Evolutionary conservation across 2,888 invertebrate species (phyloP), one percentile per base, ranked within the genome.

Genomic region (Parapristionchus giblindavisi): DNA sequence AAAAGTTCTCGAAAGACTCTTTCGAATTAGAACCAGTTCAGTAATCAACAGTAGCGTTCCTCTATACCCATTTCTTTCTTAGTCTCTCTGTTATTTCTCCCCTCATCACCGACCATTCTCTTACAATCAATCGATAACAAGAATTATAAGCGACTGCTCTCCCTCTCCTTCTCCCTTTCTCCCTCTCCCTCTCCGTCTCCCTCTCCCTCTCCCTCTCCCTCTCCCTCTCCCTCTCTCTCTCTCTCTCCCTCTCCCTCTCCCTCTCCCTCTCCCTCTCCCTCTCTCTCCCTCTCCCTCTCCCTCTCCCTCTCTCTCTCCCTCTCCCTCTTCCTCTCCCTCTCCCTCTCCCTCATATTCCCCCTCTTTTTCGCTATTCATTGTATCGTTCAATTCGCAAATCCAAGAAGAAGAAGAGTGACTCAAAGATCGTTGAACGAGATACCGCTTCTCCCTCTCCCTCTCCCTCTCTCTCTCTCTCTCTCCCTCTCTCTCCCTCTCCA

Each of bases 171-270:
- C 58, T 58, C 58, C 58, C 27, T 58, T 11, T 8, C 11, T 8
- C 27, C 8, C 11, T 24, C 58, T 58, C 11, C 58, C 58, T 11
- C 24, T 17, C 11, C 27, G 11, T 58, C 58, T 8, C 58, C 27
- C 24, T n/a, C 24, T n/a, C 27, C 11, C 58, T 58, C n/a, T 58
- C 27, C 58, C 24, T n/a, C 24, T 58, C 58, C 27, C 24, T 58
- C 27, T 58, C 58, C 27, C 11, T 58, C 58, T 58, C 11, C 11
- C 58, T 58, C 24, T 8, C 58, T n/a, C 27, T 58, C 24, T n/a
- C 58, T 58, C 58, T n/a, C 58, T 58, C 58, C 27, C 11, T 58
- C 58, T 17, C 58, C 24, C 58, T 65, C 38, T 24, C 8, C 38
- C 21, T 52, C 29, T 54, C 38, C 5, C 27, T 54, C 24, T 11